Evolutionary conservation across 2,888 invertebrate species (phyloP).

Genomic region (Abrostola tripartita): DNA sequence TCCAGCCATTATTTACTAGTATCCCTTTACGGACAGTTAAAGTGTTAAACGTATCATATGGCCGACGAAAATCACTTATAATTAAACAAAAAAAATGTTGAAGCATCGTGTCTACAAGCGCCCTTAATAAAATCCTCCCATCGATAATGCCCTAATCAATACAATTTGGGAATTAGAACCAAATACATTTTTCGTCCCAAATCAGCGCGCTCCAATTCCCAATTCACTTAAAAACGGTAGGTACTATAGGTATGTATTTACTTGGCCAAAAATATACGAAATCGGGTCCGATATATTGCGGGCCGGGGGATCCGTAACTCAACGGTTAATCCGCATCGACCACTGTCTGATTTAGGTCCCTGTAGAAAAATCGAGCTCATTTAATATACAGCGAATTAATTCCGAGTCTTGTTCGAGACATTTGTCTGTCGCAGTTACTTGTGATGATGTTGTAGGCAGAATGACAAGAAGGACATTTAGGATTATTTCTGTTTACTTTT

Average conservation of each 20-base stretch:
- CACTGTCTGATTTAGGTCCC: conserved; percentile 48
- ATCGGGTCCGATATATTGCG: conserved; percentile 43
- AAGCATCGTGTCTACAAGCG: not conserved
- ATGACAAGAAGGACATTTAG: not conserved
- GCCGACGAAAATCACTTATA: too few relatives aligned
- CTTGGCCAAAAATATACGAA: conserved; percentile 26
- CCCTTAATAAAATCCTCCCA: not conserved
- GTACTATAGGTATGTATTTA: conserved; percentile 5
- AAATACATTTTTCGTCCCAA: not conserved
- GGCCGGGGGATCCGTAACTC: conserved; percentile 42
- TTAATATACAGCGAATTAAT: conserved; percentile 57
- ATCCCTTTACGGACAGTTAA: too few relatives aligned
- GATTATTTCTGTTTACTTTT: not conserved
- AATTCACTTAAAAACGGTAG: conserved; percentile 6
- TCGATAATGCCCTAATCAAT: not conserved
- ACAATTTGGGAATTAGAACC: not conserved
- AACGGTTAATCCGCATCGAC: conserved; percentile 51
- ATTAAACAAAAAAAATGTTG: not conserved
- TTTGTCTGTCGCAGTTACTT: conserved; percentile 33
- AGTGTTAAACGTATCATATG: too few relatives aligned
- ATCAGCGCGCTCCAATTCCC: conserved; percentile 1
- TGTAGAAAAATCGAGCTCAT: conserved; percentile 51
- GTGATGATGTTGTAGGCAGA: conserved; percentile 23
- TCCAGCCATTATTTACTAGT: too few relatives aligned
- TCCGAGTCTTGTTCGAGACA: conserved; percentile 53